A percentile compares a stretch with the other conserved stretches of the same genome.
These are phyloP conservation scores for Bufo gargarizans DNA, from an alignment of 2,113 vertebrate species.

Conservation along the genomic window DNA sequence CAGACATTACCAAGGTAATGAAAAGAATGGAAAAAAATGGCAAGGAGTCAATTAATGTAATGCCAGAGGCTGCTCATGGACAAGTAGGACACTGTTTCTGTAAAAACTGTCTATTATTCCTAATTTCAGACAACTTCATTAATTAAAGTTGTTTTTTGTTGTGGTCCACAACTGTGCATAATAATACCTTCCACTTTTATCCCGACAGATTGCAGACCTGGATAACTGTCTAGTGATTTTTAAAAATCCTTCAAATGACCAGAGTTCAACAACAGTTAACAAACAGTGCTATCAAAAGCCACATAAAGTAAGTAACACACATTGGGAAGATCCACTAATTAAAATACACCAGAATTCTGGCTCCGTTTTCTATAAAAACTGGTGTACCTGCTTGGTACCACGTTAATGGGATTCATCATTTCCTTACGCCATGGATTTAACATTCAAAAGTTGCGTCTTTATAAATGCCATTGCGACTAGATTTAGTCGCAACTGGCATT, in stretches of 20 bases:
- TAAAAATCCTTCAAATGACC: conserved; percentile 70
- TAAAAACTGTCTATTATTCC: no score
- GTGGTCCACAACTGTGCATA: background rate
- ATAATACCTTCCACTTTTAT: conserved; percentile 18
- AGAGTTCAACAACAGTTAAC: conserved; percentile 64
- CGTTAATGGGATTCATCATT: no score
- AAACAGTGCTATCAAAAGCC: conserved; percentile 67
- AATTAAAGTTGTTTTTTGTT: background rate
- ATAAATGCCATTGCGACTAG: no score
- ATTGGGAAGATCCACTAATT: background rate
- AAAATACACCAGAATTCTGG: no score
- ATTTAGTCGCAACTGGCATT: no score
- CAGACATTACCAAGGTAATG: conserved; percentile 92
- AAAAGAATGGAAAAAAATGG: background rate
- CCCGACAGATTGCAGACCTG: conserved; percentile 80
- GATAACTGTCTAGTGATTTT: conserved; percentile 82
- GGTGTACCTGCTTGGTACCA: no score
- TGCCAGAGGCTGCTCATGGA: no score
- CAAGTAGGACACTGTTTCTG: no score
- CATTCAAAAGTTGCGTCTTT: no score
- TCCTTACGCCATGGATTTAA: no score
- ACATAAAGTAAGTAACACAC: conserved; percentile 70
- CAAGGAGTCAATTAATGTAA: background rate
- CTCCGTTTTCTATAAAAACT: no score
- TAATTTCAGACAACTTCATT: no score